Conservation (phyloP, 2,888 invertebrate genomes). For the Xestia ashworthii region DNA sequence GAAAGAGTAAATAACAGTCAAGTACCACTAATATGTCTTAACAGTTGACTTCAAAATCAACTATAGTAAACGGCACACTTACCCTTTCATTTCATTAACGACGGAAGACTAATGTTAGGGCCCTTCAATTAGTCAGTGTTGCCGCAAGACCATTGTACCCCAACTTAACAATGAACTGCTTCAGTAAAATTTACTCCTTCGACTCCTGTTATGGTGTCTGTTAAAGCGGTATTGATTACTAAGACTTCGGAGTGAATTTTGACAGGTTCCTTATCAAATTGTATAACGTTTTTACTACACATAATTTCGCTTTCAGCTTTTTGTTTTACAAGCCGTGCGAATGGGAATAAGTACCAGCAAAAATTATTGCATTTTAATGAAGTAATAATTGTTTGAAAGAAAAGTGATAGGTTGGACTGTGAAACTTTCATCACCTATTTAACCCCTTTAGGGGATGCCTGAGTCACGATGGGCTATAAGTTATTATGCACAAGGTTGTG, state of each 20-base stretch:
- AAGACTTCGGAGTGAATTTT: background rate
- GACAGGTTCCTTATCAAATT: background rate
- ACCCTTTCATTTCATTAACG: slow-evolving; percentile 66
- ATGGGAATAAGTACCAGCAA: no score
- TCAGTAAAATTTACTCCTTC: slow-evolving; percentile 41
- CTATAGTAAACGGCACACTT: slow-evolving; percentile 47
- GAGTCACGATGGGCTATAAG: no score
- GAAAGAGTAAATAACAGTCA: slow-evolving; percentile 3
- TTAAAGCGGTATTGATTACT: slow-evolving; percentile 23
- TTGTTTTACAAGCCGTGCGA: no score
- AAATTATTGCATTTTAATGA: no score
- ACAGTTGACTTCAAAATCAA: slow-evolving; percentile 46
- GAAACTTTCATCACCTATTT: no score
- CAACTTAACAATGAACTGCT: slow-evolving; percentile 50
- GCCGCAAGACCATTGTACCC: slow-evolving; percentile 55
- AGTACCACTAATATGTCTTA: slow-evolving; percentile 9
- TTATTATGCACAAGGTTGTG: no score
- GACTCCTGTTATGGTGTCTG: slow-evolving; percentile 5
- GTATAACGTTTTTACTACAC: background rate
- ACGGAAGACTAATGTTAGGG: slow-evolving; percentile 59
- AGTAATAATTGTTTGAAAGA: no score
- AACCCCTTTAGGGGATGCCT: no score
- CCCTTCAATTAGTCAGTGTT: slow-evolving; percentile 62
- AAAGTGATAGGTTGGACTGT: no score
- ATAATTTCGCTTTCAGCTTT: background rate